These are phyloP conservation scores for Anastrepha ludens DNA, from an alignment of 1,140 invertebrate genomes.

Conservation along the genomic window DNA sequence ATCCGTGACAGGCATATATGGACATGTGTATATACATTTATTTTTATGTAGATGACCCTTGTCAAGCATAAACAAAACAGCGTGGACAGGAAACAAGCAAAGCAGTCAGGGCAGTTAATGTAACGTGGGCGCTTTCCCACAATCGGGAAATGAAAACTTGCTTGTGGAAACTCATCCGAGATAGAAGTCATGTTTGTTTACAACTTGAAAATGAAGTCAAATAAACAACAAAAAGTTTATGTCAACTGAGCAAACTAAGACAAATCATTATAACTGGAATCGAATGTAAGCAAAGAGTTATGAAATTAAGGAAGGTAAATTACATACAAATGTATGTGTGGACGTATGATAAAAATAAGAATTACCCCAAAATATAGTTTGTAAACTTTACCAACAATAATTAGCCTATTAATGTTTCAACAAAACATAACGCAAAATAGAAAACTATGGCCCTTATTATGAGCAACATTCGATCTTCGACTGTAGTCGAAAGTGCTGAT, in stretches of 20 bases:
- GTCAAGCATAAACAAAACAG: conserved; percentile 33
- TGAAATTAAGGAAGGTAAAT: background rate
- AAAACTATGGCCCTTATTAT: no score
- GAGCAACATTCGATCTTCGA: no score
- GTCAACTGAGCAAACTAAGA: background rate
- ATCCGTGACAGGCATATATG: background rate
- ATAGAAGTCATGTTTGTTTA: background rate
- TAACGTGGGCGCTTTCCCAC: conserved; percentile 32
- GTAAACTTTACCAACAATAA: no score
- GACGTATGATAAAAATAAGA: background rate
- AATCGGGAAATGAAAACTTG: background rate
- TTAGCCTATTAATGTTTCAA: no score
- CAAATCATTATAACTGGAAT: background rate
- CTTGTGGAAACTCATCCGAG: background rate
- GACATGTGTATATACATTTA: background rate
- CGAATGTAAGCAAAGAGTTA: background rate
- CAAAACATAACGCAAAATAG: no score
- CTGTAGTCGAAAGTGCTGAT: no score
- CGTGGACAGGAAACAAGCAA: conserved; percentile 41
- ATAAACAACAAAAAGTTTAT: background rate
- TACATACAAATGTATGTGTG: background rate
- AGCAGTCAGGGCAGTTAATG: conserved; percentile 3
- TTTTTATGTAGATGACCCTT: conserved; percentile 28
- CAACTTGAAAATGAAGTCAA: background rate
- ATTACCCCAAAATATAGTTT: no score